phyloP scores from a whole-genome alignment of 2,113 vertebrate species.

The Myiozetetes cayanensis region DNA sequence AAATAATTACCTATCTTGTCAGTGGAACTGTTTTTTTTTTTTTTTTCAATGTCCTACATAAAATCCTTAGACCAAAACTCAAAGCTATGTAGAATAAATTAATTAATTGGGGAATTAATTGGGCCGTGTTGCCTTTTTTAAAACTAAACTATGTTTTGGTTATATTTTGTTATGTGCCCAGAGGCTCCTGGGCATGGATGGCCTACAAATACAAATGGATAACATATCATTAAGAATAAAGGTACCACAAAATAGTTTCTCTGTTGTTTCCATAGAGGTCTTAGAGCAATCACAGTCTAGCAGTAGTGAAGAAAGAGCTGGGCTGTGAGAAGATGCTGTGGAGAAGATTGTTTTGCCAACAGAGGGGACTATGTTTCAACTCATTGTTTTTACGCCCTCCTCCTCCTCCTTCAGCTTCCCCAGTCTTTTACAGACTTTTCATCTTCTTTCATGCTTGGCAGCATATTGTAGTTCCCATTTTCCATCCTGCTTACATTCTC shows the following conservation, averaged over 20 bases:
- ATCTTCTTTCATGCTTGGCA: neutral
- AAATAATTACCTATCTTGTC: slow-evolving; percentile 63
- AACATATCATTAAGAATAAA: slow-evolving; percentile 36
- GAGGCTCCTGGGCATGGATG: slow-evolving; percentile 53
- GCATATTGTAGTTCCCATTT: neutral
- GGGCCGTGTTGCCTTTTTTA: slow-evolving; percentile 68
- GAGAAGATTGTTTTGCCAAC: slow-evolving; percentile 2
- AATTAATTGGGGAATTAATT: slow-evolving; percentile 75
- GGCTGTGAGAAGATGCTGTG: neutral
- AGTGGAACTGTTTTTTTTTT: neutral
- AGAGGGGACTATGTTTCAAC: neutral
- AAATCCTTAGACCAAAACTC: slow-evolving; percentile 64
- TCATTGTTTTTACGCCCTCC: neutral
- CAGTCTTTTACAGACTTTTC: slow-evolving; percentile 9
- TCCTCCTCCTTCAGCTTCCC: neutral
- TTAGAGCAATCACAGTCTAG: neutral
- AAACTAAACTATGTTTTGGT: slow-evolving; percentile 57
- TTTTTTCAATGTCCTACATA: slow-evolving; percentile 60
- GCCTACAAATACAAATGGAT: slow-evolving; percentile 60
- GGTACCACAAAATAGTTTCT: neutral
- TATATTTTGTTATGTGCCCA: slow-evolving; percentile 62
- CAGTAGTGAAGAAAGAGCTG: neutral
- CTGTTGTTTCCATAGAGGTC: neutral
- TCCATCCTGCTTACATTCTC: neutral
- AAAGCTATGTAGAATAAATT: slow-evolving; percentile 68